Evolutionary conservation across 92 coral and sea anemone species (phyloP), one percentile per base, ranked within the genome.

Genomic region (Blastomussa wellsi): DNA sequence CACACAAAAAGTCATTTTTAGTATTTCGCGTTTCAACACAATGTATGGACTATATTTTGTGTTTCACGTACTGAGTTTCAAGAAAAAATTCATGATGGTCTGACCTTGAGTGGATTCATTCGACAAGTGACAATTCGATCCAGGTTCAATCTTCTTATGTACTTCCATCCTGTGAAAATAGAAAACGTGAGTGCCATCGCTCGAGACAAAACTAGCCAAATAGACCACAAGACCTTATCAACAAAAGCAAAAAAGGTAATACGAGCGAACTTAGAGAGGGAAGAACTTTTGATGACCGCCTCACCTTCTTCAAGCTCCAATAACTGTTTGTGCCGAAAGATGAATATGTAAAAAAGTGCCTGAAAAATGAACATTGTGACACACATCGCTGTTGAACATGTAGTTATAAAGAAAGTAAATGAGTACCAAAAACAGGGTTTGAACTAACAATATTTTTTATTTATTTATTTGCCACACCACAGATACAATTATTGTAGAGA

Each of bases 21-120:
- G 24, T 10, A 57, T 57, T 57, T 22, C 10, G 11, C 31, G 8
- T 26, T 62, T 28, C 2, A 59, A 59, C 31, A 10, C 11, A 10
- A 13, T 44, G 49, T 44, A 0, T 44, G 11, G 11, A 44, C 11
- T 44, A n/a, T n/a, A n/a, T 4, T 44, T 13, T 44, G 12, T 8
- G 12, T n/a, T n/a, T n/a, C 49, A 44, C 49, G 7, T 39, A 39
- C 44, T 39, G 4, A 7, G 44, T 7, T 39, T 39, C 44, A 39
- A 3, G 4, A 39, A 39, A 2, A 12, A 32, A 74, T n/a, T 4
- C 22, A 1, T n/a, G 5, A 4, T 48, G 44, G 44, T 32, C 89
- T 47, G 49, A 96, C 99, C 95, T 94, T 96, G 3, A 96, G 89
- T 6, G 99, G 99, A 72, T 96, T 96, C 59, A 96, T 59, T 73